A percentile compares a stretch with the other conserved stretches of the same genome.
Evolutionary conservation across 2,113 vertebrate species (phyloP).

Genomic region (Guaruba guarouba): DNA sequence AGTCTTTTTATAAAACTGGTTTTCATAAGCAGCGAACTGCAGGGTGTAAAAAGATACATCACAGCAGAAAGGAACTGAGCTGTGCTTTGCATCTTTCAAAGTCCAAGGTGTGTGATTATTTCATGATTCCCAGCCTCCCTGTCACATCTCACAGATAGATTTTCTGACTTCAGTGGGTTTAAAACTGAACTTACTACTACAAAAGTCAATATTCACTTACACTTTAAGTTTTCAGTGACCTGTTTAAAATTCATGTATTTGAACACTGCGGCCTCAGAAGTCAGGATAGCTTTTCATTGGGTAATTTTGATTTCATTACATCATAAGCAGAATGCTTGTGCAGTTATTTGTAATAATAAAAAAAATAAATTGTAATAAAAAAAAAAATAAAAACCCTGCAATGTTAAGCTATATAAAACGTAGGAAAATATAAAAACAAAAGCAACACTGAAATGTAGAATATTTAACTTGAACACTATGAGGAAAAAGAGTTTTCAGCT

Average conservation of each 20-base stretch:
- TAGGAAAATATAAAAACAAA: neutral
- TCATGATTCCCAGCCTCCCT: neutral
- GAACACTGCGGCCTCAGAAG: neutral
- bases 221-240: neutral
- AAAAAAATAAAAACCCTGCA: no score
- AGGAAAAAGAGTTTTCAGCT: neutral
- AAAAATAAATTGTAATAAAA: no score
- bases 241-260: constrained; percentile 27
- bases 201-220: constrained; percentile 48
- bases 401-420: neutral
- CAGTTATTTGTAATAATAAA: neutral
- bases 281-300: neutral
- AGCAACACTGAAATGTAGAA: neutral
- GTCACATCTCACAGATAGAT: constrained; percentile 18
- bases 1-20: neutral
- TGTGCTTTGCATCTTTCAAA: constrained; percentile 13
- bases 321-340: neutral
- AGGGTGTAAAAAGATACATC: neutral
- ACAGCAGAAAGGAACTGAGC: neutral
- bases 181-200: constrained; percentile 2
- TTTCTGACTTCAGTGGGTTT: neutral
- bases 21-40: constrained; percentile 35
- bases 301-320: neutral
- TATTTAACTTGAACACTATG: neutral
- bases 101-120: neutral